Evolutionary conservation across 2,797 vertebrate genomes (phyloP).

Genomic region (Pseudomugil gertrudae): DNA sequence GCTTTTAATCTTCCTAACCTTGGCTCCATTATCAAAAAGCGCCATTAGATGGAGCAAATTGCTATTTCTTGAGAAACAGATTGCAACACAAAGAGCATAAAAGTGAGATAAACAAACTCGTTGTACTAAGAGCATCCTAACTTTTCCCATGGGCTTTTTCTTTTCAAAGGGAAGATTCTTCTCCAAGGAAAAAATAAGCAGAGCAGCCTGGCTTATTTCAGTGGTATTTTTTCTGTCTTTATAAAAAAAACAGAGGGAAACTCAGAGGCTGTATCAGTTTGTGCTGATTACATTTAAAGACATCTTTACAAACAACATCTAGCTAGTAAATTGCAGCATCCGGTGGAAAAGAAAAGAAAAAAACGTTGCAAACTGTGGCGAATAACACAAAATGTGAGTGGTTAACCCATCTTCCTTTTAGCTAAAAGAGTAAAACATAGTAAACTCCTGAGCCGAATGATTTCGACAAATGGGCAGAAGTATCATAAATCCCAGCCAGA

Average conservation of each 20-base stretch:
- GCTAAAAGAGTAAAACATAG: conserved; percentile 9
- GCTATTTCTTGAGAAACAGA: conserved; percentile 52
- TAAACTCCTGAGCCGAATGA: conserved; percentile 12
- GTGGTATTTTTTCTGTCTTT: conserved; percentile 55
- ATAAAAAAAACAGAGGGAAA: conserved; percentile 50
- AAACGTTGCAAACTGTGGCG: conserved; percentile 18
- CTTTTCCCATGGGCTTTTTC: conserved; percentile 50
- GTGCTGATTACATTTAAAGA: conserved; percentile 55
- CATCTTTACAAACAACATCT: conserved; percentile 68
- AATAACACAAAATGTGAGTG: conserved; percentile 5
- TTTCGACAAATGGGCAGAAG: conserved; percentile 58
- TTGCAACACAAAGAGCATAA: conserved; percentile 42
- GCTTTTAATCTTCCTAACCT: conserved; percentile 55
- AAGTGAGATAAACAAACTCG: conserved; percentile 53
- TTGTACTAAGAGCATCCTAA: conserved; percentile 46
- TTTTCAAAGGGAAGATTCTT: conserved; percentile 40
- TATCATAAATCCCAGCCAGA: conserved; percentile 56
- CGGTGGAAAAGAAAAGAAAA: conserved; percentile 21
- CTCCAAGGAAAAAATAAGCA: conserved; percentile 11
- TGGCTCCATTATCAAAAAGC: conserved; percentile 44
- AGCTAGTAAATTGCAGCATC: conserved; percentile 55
- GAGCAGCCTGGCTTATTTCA: conserved; percentile 40
- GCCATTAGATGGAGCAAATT: conserved; percentile 57
- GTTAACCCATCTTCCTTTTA: conserved; percentile 16
- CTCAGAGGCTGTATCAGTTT: conserved; percentile 43